A percentile compares a stretch with the other conserved stretches of the same genome.
Evolutionary conservation across 2,888 invertebrate species (phyloP).

Genomic region (Galerucella calmariensis): DNA sequence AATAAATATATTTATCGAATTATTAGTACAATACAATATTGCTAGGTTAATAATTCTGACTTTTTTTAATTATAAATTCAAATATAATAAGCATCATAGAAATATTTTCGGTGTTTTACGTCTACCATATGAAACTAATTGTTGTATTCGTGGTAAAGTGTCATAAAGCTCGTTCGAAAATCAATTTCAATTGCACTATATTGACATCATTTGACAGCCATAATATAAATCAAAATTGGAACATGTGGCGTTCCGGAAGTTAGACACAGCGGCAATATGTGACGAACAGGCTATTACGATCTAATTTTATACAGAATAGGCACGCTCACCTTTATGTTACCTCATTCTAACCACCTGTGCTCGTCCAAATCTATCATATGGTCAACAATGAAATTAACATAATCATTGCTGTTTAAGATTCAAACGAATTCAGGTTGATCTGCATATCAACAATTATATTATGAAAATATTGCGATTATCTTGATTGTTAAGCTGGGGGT

Average conservation of each 20-base stretch:
- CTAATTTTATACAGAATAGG: slow-evolving; percentile 51
- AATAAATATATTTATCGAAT: too few species aligned
- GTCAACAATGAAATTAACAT: slow-evolving; percentile 45
- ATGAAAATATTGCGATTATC: slow-evolving; percentile 35
- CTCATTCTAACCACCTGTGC: slow-evolving; percentile 50
- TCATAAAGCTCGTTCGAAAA: slow-evolving; percentile 36
- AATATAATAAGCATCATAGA: too few species aligned
- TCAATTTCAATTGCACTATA: slow-evolving; percentile 39
- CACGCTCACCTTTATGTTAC: slow-evolving; percentile 43
- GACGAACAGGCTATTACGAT: slow-evolving; percentile 48
- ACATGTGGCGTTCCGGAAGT: slow-evolving; percentile 53
- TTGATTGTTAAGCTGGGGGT: slow-evolving; percentile 12
- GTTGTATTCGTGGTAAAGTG: slow-evolving; percentile 35
- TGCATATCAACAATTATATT: slow-evolving; percentile 33
- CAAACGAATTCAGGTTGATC: slow-evolving; percentile 37
- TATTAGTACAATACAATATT: too few species aligned
- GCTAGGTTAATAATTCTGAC: too few species aligned
- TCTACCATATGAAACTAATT: slow-evolving; percentile 31
- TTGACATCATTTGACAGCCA: slow-evolving; percentile 35
- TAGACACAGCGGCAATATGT: slow-evolving; percentile 43
- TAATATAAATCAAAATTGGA: slow-evolving; percentile 46
- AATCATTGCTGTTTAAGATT: slow-evolving; percentile 41
- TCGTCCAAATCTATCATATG: slow-evolving; percentile 51
- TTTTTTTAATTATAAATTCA: too few species aligned
- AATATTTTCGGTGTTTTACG: slow-evolving; percentile 26